Base-by-base conservation (phyloP, 2,888 invertebrate species). In the Gortyna flavago region DNA sequence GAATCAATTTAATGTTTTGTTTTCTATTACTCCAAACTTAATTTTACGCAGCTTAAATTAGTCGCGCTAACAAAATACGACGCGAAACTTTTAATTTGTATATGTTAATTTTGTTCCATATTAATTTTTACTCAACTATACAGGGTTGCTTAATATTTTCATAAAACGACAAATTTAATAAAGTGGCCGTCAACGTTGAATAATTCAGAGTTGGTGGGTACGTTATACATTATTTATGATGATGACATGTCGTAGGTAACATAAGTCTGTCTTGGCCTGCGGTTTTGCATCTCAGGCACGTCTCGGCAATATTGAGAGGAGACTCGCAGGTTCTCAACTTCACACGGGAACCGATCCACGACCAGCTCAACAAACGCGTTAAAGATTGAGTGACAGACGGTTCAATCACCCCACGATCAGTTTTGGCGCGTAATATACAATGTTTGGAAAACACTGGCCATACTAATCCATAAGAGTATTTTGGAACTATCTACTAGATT, bases 161-260 rank as follows among this genome's bases (percentile, higher is more conserved):
- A 92, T 94, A 93, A 93, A 95, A 94, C 90, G 94, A 94, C 95
- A 95, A 95, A 96, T 96, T 96, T 95, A 96, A 96, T 96, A 96
- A 95, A 96, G 94, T 95, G 95, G 93, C 93, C 94, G 93, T 93
- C 92, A 92, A 89, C 93, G 94, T 94, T 96, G 95, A 96, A 96
- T 96, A 92, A 96, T 96, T 96, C 96, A 96, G 91, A 91, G 91
- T 90, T 89, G 89, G 92, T 87, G 89, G 92, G 93, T 90, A 90
- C 92, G 91, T 89, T 92, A 95, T 96, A 95, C 95, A 96, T 96
- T 95, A 96, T 96, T 96, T 96, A 96, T 95, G 94, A 93, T 95
- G 95, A 96, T 96, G 93, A 94, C 94, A 95, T 95, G 95, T 95
- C 93, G 93, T 90, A 92, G 93, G 93, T 92, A 93, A 93, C 93